Evolutionary conservation across 2,888 invertebrate genomes (phyloP).

Genomic region (Griposia aprilina): DNA sequence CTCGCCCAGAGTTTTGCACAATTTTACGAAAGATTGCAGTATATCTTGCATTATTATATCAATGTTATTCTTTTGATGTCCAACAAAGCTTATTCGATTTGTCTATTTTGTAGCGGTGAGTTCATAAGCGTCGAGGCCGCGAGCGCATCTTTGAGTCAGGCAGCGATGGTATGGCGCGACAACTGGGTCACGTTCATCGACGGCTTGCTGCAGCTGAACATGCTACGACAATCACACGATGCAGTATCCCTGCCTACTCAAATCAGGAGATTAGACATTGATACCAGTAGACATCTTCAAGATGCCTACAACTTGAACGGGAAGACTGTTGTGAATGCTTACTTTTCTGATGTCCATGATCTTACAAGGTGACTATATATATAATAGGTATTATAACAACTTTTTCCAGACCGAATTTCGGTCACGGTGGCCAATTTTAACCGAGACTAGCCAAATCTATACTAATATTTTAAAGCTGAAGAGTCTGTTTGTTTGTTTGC

Average conservation of each 20-base stretch:
- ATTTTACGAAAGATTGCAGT: not conserved
- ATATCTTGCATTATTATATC: not conserved
- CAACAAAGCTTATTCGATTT: not conserved
- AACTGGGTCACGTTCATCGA: conserved; percentile 94
- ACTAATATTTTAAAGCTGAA: too few species aligned
- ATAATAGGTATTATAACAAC: not conserved
- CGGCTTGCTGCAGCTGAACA: conserved; percentile 94
- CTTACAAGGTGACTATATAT: conserved; percentile 13
- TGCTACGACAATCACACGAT: conserved; percentile 90
- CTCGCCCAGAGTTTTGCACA: not conserved
- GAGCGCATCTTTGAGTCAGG: conserved; percentile 69
- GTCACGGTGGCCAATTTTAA: not conserved
- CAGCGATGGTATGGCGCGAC: conserved; percentile 85
- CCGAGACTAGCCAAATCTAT: not conserved
- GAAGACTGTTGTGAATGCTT: conserved; percentile 28
- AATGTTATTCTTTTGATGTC: not conserved
- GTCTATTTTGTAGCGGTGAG: conserved; percentile 64
- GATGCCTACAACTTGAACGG: conserved; percentile 41
- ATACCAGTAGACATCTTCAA: conserved; percentile 56
- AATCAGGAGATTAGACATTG: conserved; percentile 66
- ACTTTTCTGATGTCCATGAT: conserved; percentile 13
- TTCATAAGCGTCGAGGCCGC: conserved; percentile 69
- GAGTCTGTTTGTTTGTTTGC: too few species aligned
- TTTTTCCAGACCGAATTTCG: not conserved
- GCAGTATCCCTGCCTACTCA: conserved; percentile 91